These are phyloP conservation scores for Nyctereutes procyonoides DNA, from an alignment of 2,113 vertebrate genomes.

Conservation along the genomic window DNA sequence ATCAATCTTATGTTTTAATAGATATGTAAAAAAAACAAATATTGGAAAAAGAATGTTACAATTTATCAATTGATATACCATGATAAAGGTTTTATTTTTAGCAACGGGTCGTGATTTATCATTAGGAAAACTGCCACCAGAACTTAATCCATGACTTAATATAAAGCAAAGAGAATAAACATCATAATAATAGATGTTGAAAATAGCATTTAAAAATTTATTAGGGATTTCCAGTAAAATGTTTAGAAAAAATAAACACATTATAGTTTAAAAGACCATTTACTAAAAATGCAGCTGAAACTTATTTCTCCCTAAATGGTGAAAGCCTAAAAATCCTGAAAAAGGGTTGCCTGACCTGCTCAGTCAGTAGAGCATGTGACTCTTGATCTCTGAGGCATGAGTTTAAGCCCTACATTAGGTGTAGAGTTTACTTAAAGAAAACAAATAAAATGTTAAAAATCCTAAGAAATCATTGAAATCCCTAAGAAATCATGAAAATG, in stretches of 20 bases:
- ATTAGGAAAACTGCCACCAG: background rate
- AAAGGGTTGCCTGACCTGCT: background rate
- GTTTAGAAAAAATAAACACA: background rate
- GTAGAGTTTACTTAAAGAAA: background rate
- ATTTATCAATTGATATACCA: background rate
- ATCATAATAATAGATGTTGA: background rate
- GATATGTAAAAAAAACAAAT: background rate
- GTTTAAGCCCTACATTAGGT: background rate
- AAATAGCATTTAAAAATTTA: background rate
- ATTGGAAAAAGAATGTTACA: background rate
- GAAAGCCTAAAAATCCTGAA: background rate
- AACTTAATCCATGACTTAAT: conserved; percentile 24
- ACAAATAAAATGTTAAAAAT: background rate
- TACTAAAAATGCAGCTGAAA: background rate
- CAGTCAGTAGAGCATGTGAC: background rate
- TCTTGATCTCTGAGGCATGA: background rate
- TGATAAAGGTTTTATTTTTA: conserved; percentile 6
- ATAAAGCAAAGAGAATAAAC: background rate
- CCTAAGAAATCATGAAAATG: background rate
- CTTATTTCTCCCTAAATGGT: background rate
- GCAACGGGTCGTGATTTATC: background rate
- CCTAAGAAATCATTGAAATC: background rate
- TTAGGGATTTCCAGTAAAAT: background rate
- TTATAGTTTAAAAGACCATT: background rate
- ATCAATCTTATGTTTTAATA: background rate